Evolutionary conservation across 2,888 invertebrate genomes (phyloP), one percentile per base, ranked within the genome.

Genomic region (Calephelis perditalis): DNA sequence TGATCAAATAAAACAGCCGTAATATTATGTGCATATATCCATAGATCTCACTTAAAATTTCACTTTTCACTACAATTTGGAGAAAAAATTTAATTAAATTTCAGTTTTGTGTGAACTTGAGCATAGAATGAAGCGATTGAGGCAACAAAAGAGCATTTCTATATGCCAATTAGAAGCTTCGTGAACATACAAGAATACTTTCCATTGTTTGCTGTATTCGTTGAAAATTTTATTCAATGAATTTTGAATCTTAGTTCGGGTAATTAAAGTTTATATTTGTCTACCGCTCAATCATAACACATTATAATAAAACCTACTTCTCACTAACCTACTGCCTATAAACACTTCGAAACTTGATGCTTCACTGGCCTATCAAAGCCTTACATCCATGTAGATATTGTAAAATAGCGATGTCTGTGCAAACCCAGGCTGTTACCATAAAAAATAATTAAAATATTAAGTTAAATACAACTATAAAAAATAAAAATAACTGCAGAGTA

Each of bases 141-240:
- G 65, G 62, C 73, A 78, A 82, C 81, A 83, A 83, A 82, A 78
- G 77, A 77, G 74, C 76, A 75, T 81, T 80, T 81, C 78, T 81
- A 71, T 73, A 72, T 71, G 76, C 77, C 82, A 84, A 84, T 83
- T 82, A 82, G 76, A 73, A 63, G 67, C 65, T 69, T 66, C 59
- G 59, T 67, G 15, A 52, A 52, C 59, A 65, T 61, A 66, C 60
- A 60, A 54, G 56, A 62, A 61, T 58, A 73, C 77, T 81, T 82
- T 82, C 80, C 70, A 75, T 72, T 64, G 65, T 67, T 68, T 62
- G 52, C 10, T 67, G 63, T 70, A 49, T 55, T 62, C 62, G 65
- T 45, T 57, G 61, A 64, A 63, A 60, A 61, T 54, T 37, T 44
- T 40, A 56, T 35, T 56, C 54, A 52, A 58, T 12, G 52, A 59